Evolutionary conservation across 1,140 invertebrate species (phyloP), one percentile per base, ranked within the genome.

Genomic region (Drosophila sechellia): DNA sequence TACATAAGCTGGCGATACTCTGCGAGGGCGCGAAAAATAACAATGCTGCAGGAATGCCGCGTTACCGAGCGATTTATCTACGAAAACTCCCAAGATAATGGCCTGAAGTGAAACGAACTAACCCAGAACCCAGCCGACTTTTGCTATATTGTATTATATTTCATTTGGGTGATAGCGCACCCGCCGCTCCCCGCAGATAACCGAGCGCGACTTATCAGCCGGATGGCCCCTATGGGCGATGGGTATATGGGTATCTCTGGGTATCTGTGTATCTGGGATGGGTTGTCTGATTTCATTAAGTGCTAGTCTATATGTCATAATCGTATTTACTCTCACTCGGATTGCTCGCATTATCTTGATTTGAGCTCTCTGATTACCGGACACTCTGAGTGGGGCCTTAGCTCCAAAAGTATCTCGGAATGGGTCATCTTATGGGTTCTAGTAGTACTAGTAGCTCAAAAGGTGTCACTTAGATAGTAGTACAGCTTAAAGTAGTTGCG

Each of bases 71-170:
- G 83, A 89, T 89, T 87, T 87, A 87, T 87, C 83, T 87, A 84
- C 84, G 79, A 79, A 87, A 85, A 87, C 85, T 87, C 58, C 84
- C 79, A 87, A 87, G 83, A 87, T 87, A 87, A 89, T 87, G 79
- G 66, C 77, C 81, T 72, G 66, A 40, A 42, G 40, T 42, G 42
- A 75, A 64, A 37, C 60, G 64, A 63, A 65, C 64, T 68, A 68
- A 34, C 59, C 59, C 59, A 63, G 54, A 11, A 11, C 59, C 27
- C 52, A 37, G 20, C 63, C 56, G 60, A 72, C 61, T 70, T 70
- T 55, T 56, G 65, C 61, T 84, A 77, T 81, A 81, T 71, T 87
- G 58, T 87, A 84, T 85, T 84, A 68, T 84, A 87, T 87, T 87
- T 86, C 83, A 86, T 86, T 86, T 86, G 52, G 61, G 43, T 81